Evolutionary conservation across 1,140 invertebrate genomes (phyloP).

Genomic region (Drosophila ogumai): DNA sequence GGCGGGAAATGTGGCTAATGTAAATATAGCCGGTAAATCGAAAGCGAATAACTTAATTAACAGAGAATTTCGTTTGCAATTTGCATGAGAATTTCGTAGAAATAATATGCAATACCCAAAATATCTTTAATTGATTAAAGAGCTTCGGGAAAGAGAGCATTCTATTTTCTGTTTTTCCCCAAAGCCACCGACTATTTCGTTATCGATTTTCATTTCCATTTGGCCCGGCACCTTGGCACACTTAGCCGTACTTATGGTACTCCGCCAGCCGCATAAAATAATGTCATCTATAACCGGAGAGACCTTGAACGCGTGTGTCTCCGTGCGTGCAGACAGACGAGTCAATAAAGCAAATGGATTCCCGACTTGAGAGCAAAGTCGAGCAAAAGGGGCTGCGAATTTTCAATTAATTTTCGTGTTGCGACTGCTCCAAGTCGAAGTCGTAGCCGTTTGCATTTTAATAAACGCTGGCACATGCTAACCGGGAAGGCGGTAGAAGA

Average conservation of each 20-base stretch:
- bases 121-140: slow-evolving; percentile 12
- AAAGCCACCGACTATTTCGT: slow-evolving; percentile 2
- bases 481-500: slow-evolving; percentile 15
- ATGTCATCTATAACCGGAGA: slow-evolving; percentile 63
- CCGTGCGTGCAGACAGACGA: slow-evolving; percentile 71
- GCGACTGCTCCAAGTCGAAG: slow-evolving; percentile 15
- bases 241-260: slow-evolving; percentile 43
- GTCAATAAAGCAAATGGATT: slow-evolving; percentile 74
- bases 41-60: slow-evolving; percentile 35
- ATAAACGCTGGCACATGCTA: slow-evolving; percentile 73
- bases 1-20: slow-evolving; percentile 1
- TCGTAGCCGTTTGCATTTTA: slow-evolving; percentile 59
- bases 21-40: slow-evolving; percentile 8
- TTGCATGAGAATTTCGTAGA: background rate
- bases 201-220: slow-evolving; percentile 66
- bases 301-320: slow-evolving; percentile 59
- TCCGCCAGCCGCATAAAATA: slow-evolving; percentile 51
- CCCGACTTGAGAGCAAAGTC: slow-evolving; percentile 16
- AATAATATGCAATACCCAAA: background rate
- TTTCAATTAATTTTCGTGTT: slow-evolving; percentile 77
- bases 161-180: background rate
- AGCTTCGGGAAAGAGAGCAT: background rate
- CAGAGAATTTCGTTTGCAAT: background rate
- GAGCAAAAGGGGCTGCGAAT: slow-evolving; percentile 39
- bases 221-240: slow-evolving; percentile 59